Evolutionary conservation across 2,113 vertebrate genomes (phyloP), one percentile per base, ranked within the genome.

Genomic region (Lagopus leucura): DNA sequence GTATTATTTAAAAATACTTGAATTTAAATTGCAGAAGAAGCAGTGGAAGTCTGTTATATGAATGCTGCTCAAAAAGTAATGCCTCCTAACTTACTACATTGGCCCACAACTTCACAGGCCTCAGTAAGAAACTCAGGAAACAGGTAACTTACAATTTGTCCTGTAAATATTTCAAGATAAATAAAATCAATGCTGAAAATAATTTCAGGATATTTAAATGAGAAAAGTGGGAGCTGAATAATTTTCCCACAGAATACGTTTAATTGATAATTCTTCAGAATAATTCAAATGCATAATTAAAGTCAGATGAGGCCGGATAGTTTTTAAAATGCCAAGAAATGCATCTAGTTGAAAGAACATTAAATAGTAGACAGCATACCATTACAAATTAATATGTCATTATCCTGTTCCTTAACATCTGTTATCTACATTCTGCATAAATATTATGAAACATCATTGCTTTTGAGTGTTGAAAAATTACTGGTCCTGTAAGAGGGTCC

Each of bases 381-480:
- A 45, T n/a, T 52, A 64, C 43, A 42, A 6, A 57, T 32, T 65
- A 14, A 30, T 27, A 32, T 48, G 42, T 2, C 24, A 47, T 28
- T 3, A 66, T 15, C 8, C 20, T 57, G 3, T 14, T 58, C 67
- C 22, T 48, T 54, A 24, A n/a, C 8, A 47, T 21, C 34, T 64
- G 22, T 60, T 80, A 65, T n/a, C 52, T 75, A 11, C 61, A 3
- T 43, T 57, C 55, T 87, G 15, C 18, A 65, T 80, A 88, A 86
- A 55, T 24, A 36, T 28, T 38, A 91, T 54, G 47, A 65, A 88
- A 63, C 7, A 45, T 3, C 3, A 11, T 34, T n/a, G 12, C 4
- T 93, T 91, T 95, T 69, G 88, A 63, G 34, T 65, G 73, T 34
- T 75, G 79, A 93, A 75, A 96, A 82, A 28, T 81, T 94, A 19